These are phyloP conservation scores for Yponomeuta malinellus DNA, from an alignment of 2,888 invertebrate genomes.

Conservation along the genomic window DNA sequence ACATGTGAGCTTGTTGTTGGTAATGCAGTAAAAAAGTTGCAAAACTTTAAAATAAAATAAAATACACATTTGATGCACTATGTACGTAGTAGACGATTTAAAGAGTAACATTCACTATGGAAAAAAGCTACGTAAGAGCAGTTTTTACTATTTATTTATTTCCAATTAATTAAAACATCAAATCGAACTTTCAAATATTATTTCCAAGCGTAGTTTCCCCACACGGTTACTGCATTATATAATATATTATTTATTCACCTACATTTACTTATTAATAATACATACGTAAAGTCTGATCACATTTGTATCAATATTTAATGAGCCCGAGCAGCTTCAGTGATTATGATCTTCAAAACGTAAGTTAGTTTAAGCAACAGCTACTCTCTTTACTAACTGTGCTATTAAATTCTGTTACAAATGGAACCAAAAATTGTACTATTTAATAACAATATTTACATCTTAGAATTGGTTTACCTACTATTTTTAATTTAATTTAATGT, in stretches of 20 bases:
- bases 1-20: background rate
- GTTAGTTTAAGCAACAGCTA: too few species aligned
- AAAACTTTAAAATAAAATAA: background rate
- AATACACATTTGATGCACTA: background rate
- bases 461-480: background rate
- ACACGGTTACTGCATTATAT: conserved; percentile 43
- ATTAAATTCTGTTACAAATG: background rate
- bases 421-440: background rate
- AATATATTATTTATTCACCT: conserved; percentile 1
- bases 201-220: conserved; percentile 75
- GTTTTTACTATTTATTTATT: conserved; percentile 30
- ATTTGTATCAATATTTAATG: background rate
- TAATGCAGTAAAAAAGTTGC: background rate
- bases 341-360: too few species aligned
- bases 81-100: background rate
- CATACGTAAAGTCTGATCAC: background rate
- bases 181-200: conserved; percentile 62
- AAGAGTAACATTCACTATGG: conserved; percentile 36
- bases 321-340: too few species aligned
- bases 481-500: background rate
- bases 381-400: background rate
- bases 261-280: background rate
- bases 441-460: conserved; percentile 6
- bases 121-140: conserved; percentile 68
- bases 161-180: conserved; percentile 55